Base-by-base conservation (phyloP, 53 echinoderm and acorn worm species). In the Crossaster papposus region DNA sequence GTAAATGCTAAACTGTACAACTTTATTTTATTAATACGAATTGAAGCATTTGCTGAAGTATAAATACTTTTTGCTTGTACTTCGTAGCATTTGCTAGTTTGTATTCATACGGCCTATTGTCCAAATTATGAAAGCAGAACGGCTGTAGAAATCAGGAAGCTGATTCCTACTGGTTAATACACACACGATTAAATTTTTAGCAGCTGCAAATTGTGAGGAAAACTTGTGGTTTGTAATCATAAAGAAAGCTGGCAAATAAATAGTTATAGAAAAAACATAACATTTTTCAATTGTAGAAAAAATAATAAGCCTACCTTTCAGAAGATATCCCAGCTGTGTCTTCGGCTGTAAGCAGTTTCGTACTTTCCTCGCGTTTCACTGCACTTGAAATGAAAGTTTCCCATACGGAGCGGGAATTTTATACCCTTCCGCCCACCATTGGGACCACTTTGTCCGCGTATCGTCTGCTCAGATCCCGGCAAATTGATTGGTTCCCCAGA, bases 401-500 rank as follows among this genome's bases (percentile, higher is more conserved):
- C 73, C 54, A 72, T 51, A 23, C 15, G 54, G 26, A 37, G 71
- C 52, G 15, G 22, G 50, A 84, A 29, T 72, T 84, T 84, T 84
- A 84, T 84, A 84, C 72, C 84, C 10, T 51, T 31, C 54, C 24
- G 54, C 52, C 24, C 84, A 30, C 80, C 84, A 15, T 84, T 33
- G 10, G 71, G 24, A 23, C 71, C 72, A 30, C 78, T n/a, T 50
- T 51, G 68, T 36, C 30, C 71, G 23, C 32, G 71, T 30, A 3
- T 71, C 31, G 44, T 54, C 84, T 32, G 72, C 31, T 52, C 51
- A 17, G 30, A 72, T 70, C 72, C 73, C 71, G 15, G 54, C 73
- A 84, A 70, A 52, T 84, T 84, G 84, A 84, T 84, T 84, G 84
- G 84, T 51, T 84, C 84, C 73, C 58, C 72, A 26, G n/a, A n/a